A percentile compares a stretch with the other conserved stretches of the same genome.
phyloP scores from a whole-genome alignment of 2,888 invertebrate species.

The Tachina grossa region DNA sequence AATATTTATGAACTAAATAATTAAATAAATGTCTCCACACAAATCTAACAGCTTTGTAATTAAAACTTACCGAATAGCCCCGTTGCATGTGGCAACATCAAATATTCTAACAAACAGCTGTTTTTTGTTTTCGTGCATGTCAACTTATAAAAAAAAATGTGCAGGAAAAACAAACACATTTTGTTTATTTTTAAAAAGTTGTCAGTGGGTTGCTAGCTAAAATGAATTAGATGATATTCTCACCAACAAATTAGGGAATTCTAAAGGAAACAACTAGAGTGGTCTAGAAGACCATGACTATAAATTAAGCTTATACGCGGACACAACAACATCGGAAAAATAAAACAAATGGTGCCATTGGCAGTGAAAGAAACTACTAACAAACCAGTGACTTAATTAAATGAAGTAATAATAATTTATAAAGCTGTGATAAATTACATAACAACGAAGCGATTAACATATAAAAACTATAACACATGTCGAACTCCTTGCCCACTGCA shows the following conservation, averaged over 20 bases:
- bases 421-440: slow-evolving; percentile 71
- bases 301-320: slow-evolving; percentile 15
- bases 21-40: no score
- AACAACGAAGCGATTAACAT: slow-evolving; percentile 39
- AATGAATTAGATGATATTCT: slow-evolving; percentile 25
- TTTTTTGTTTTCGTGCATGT: slow-evolving; percentile 15
- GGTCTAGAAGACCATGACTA: slow-evolving; percentile 4
- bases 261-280: slow-evolving; percentile 29
- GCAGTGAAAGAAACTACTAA: slow-evolving; percentile 43
- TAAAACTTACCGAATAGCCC: neutral
- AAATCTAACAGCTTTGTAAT: no score
- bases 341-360: slow-evolving; percentile 62
- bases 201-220: slow-evolving; percentile 31
- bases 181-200: slow-evolving; percentile 62
- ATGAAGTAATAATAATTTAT: slow-evolving; percentile 26
- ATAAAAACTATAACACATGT: slow-evolving; percentile 62
- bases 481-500: slow-evolving; percentile 60
- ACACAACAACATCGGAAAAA: slow-evolving; percentile 25
- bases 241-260: slow-evolving; percentile 1
- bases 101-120: slow-evolving; percentile 23
- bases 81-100: neutral
- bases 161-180: slow-evolving; percentile 20
- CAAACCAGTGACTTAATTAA: slow-evolving; percentile 29
- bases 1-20: no score
- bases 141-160: neutral